Base-by-base conservation (phyloP, 2,888 invertebrate species). In the Apamea epomidion region DNA sequence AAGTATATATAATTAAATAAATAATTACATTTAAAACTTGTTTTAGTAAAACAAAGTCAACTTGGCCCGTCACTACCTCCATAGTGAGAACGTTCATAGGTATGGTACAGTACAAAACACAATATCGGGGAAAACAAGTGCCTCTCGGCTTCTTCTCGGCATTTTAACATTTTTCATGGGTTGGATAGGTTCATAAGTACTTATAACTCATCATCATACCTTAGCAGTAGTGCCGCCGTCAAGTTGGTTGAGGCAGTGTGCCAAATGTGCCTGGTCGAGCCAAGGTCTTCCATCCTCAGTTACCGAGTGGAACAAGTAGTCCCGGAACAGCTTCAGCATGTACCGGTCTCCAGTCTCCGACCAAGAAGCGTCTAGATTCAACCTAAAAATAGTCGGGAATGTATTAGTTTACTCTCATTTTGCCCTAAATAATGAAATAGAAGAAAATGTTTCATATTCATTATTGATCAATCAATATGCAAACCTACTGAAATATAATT, bases 271-370 rank as follows among this genome's bases (percentile, higher is more conserved):
- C 97, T 99, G 98, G 97, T 99, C 99, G 83, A 99, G 95, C 99
- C 99, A 99, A 1, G 99, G 99, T 87, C 98, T 97, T 14, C 99
- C 99, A 92, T 99, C 99, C 84, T 98, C 98, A 29, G 98, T 98
- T 86, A 99, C 99, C 95, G 99, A 98, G 97, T 99, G 99, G 97
- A 99, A 99, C 92, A 99, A 97, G 95, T 99, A 99, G 97, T 99
- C 99, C 84, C 99, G 98, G 97, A 99, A 99, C 93, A 99, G 97
- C 97, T 99, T 99, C 96, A 99, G 97, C 98, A 99, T 98, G 96
- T 99, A 99, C 76, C 99, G 98, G 97, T 99, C 99, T 37, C 99
- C 99, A 42, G 99, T 99, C 97, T 99, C 99, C 60, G 99, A 98
- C 99, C 99, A 99, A 25, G 98, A 98, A 21, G 98, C 98, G 95